phyloP scores from a whole-genome alignment of 1,140 invertebrate genomes.

The Solenopsis invicta region DNA sequence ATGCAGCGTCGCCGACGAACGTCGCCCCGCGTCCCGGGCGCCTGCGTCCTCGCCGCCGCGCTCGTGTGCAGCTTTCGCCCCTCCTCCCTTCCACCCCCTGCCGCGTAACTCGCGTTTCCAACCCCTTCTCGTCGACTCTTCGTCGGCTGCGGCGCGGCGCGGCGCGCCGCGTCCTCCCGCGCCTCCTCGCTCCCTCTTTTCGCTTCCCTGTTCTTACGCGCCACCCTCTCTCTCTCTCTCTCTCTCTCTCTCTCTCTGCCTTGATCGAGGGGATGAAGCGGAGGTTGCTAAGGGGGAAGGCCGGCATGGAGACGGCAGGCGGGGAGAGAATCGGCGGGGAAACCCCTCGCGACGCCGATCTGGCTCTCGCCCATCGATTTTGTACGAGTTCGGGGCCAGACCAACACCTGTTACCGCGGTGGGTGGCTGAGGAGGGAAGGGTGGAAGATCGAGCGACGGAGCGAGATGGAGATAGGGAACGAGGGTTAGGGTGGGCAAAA shows the following conservation, averaged over 20 bases:
- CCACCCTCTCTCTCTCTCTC: slow-evolving; percentile 32
- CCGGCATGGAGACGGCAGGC: neutral
- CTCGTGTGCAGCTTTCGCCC: slow-evolving; percentile 61
- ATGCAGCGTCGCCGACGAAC: slow-evolving; percentile 80
- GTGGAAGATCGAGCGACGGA: neutral
- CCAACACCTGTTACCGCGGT: slow-evolving; percentile 84
- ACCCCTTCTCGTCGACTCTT: slow-evolving; percentile 9
- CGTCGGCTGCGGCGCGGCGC: slow-evolving; percentile 20
- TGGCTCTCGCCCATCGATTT: slow-evolving; percentile 81
- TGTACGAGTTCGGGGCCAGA: slow-evolving; percentile 80
- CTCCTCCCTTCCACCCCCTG: neutral
- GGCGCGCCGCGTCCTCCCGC: no score
- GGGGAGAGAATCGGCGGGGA: slow-evolving; percentile 49
- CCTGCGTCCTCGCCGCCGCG: slow-evolving; percentile 78
- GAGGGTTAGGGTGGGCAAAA: neutral
- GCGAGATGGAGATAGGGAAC: slow-evolving; percentile 27
- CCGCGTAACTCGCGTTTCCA: slow-evolving; percentile 6
- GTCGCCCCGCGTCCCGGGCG: slow-evolving; percentile 77
- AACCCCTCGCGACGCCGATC: slow-evolving; percentile 71
- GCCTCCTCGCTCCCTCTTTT: slow-evolving; percentile 51
- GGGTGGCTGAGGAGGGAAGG: slow-evolving; percentile 59
- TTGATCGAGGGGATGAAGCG: slow-evolving; percentile 43
- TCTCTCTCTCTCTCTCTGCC: no score
- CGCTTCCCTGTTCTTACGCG: slow-evolving; percentile 40
- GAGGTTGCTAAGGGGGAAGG: slow-evolving; percentile 39